Evolutionary conservation across 2,113 vertebrate genomes (phyloP).

Genomic region (Condylura cristata): DNA sequence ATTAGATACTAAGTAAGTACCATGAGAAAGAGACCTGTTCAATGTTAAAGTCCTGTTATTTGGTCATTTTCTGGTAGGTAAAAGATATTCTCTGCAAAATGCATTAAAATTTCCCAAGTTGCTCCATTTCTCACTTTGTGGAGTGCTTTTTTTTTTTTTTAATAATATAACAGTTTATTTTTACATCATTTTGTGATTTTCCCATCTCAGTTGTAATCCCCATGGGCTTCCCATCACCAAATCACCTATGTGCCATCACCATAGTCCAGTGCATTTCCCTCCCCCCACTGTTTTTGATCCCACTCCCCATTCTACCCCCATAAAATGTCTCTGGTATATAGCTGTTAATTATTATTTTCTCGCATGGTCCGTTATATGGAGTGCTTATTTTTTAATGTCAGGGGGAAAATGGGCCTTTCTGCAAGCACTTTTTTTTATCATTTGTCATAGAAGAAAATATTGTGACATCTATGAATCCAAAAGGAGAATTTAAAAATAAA

Average conservation of each 20-base stretch:
- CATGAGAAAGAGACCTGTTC: neutral
- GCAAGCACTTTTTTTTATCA: constrained; percentile 11
- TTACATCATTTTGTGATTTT: too few relatives aligned
- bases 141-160: neutral
- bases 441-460: constrained; percentile 30
- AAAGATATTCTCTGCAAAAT: neutral
- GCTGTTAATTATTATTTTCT: too few relatives aligned
- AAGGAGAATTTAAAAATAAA: constrained; percentile 10
- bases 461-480: constrained; percentile 3
- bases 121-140: neutral
- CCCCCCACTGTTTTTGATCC: too few relatives aligned
- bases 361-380: too few relatives aligned
- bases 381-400: neutral
- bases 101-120: neutral
- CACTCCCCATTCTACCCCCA: too few relatives aligned
- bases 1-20: neutral
- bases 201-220: too few relatives aligned
- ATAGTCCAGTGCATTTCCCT: too few relatives aligned
- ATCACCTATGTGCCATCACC: too few relatives aligned
- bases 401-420: neutral
- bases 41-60: neutral
- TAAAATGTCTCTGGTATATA: too few relatives aligned
- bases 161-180: too few relatives aligned
- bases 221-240: too few relatives aligned
- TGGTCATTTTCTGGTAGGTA: neutral